Base-by-base conservation (phyloP, 2,888 invertebrate genomes). In the Asteroscopus sphinx region DNA sequence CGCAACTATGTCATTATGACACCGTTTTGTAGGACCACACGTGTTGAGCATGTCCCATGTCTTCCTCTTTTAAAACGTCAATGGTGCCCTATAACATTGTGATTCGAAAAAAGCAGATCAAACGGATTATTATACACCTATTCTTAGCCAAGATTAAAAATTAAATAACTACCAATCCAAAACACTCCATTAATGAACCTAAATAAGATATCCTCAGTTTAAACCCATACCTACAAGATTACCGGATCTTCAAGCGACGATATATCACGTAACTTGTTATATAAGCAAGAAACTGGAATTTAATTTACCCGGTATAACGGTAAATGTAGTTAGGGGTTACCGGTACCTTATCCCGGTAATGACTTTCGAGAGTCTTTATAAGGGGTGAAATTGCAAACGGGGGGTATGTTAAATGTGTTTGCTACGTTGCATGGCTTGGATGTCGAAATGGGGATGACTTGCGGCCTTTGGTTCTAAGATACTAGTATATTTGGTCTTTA, bases 291-390 rank as follows among this genome's bases (percentile, higher is more conserved):
- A 51, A 66, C 52, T 41, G 56, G 68, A 77, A 73, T 77, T 77
- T 77, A 73, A 75, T 77, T 73, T 73, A 70, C 65, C 52, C 40
- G 36, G 56, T 53, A 46, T 75, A 62, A 68, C 53, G 39, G 48
- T 56, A 45, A 64, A 73, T 59, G 68, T 73, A 64, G 66, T 76
- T 73, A 70, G 54, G 52, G 58, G 59, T 64, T 59, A 46, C 56
- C 47, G 40, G 72, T 71, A 62, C 74, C 46, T 75, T 75, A 71
- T 65, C 54, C 55, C 25, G 41, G 68, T 75, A 73, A 73, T 61
- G 73, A 75, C 55, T 67, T 68, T 47, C 12, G 36, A 49, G 70
- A 53, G 68, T 57, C 61, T 67, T 66, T 49, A 35, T 42, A 13
- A 37, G 13, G 21, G 16, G 25, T 33, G 35, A 16, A 41, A 60